Conservation (phyloP, 1,140 invertebrate species). For the Atta texana region DNA sequence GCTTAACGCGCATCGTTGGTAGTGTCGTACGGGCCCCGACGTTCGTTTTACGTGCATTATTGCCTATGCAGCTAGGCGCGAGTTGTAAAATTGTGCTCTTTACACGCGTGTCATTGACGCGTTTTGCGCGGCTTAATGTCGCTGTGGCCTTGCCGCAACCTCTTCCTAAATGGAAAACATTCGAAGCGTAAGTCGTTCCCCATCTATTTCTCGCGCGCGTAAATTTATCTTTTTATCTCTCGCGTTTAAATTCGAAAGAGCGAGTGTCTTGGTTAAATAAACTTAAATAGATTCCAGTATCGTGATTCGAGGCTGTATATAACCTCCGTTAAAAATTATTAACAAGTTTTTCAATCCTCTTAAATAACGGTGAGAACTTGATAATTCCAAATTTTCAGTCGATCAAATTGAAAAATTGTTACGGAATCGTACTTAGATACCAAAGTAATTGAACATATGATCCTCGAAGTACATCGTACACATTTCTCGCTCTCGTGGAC, state of each 20-base stretch:
- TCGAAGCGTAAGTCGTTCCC: slow-evolving; percentile 18
- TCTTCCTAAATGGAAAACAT: not conserved
- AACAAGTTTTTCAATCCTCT: not conserved
- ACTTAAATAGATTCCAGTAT: not conserved
- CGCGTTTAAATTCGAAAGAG: slow-evolving; percentile 14
- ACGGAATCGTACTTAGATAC: not conserved
- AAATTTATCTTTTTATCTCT: slow-evolving; percentile 41
- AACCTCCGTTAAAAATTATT: not conserved
- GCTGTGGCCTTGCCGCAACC: not conserved
- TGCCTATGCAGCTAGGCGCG: not conserved
- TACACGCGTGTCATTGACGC: slow-evolving; percentile 8
- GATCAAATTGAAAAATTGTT: not conserved
- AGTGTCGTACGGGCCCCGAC: not conserved
- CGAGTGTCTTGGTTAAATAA: slow-evolving; percentile 17
- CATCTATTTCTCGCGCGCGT: slow-evolving; percentile 18
- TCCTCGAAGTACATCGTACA: not conserved
- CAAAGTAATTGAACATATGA: not conserved
- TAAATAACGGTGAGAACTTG: not conserved
- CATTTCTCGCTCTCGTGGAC: not conserved
- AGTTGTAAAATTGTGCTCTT: slow-evolving; percentile 45
- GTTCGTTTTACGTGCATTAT: slow-evolving; percentile 21
- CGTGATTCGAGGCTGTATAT: not conserved
- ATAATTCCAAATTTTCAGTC: not conserved
- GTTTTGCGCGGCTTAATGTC: slow-evolving; percentile 17
- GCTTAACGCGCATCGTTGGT: not conserved